Conservation (phyloP, 2,888 invertebrate species). For the Nomada ruficornis region DNA sequence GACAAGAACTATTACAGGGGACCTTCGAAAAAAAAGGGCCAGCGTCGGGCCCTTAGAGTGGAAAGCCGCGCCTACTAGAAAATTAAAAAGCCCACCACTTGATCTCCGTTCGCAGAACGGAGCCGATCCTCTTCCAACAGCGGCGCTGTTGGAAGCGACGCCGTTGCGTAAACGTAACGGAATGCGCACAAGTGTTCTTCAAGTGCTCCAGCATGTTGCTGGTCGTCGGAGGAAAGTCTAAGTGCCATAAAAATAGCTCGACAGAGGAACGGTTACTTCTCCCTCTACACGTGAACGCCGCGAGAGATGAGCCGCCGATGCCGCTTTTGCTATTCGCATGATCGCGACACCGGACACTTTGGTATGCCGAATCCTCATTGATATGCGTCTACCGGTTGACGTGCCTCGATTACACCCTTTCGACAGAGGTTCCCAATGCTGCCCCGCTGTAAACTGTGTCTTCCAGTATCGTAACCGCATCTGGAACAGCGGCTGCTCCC, state of each 20-base stretch:
- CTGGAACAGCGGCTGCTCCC: too few species aligned
- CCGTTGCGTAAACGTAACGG: conserved; percentile 81
- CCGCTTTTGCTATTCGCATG: conserved; percentile 62
- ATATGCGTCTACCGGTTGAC: conserved; percentile 58
- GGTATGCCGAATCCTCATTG: conserved; percentile 71
- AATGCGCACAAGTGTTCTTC: conserved; percentile 84
- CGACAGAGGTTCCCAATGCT: conserved; percentile 51
- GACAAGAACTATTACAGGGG: conserved; percentile 23
- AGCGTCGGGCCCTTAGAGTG: background rate
- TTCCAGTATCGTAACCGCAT: too few species aligned
- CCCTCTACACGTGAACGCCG: conserved; percentile 44
- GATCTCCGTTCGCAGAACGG: conserved; percentile 41
- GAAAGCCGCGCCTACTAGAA: conserved; percentile 55
- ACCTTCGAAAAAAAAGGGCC: conserved; percentile 25
- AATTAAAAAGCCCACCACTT: conserved; percentile 67
- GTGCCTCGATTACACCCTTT: conserved; percentile 46
- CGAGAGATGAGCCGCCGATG: conserved; percentile 53
- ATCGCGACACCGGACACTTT: conserved; percentile 71
- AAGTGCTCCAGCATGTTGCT: conserved; percentile 83
- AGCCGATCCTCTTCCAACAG: conserved; percentile 24
- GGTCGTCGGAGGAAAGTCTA: conserved; percentile 78
- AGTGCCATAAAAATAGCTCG: conserved; percentile 82
- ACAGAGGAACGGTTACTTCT: conserved; percentile 70
- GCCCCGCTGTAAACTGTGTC: background rate
- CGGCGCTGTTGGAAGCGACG: conserved; percentile 31